Conservation (phyloP, 2,888 invertebrate species). For the Andrena hattorfiana region DNA sequence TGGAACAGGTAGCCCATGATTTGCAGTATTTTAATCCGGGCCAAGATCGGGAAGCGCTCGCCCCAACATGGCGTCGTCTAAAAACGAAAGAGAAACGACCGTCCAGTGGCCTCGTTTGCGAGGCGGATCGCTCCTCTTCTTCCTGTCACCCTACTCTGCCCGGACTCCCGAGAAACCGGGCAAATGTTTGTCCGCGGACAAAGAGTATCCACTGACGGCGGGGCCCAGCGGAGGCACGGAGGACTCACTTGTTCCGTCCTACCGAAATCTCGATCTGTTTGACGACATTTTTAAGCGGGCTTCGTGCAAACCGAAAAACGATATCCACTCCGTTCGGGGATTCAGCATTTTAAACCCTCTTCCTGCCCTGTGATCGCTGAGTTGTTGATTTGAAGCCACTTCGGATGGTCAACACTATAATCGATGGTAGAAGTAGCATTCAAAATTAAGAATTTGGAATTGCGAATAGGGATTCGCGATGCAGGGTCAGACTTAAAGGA, state of each 20-base stretch:
- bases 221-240: background rate
- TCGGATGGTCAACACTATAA: too few relatives aligned
- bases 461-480: too few relatives aligned
- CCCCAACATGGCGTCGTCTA: conserved; percentile 47
- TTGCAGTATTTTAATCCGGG: conserved; percentile 83
- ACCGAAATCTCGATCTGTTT: conserved; percentile 80
- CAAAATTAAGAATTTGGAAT: too few relatives aligned
- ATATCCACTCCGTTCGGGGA: conserved; percentile 48
- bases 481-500: too few relatives aligned
- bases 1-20: conserved; percentile 84
- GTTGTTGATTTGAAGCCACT: too few relatives aligned
- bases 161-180: conserved; percentile 57
- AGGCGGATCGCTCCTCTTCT: conserved; percentile 54
- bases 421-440: too few relatives aligned
- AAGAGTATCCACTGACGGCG: conserved; percentile 76
- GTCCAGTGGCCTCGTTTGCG: conserved; percentile 44
- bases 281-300: conserved; percentile 71
- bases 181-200: conserved; percentile 80
- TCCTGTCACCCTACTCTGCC: conserved; percentile 57
- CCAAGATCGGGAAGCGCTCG: conserved; percentile 70
- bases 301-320: conserved; percentile 58
- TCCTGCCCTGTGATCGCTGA: background rate
- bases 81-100: conserved; percentile 19
- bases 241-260: conserved; percentile 67
- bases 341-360: conserved; percentile 4